Base-by-base conservation (phyloP, 2,797 vertebrate species). In the Champsocephalus gunnari region DNA sequence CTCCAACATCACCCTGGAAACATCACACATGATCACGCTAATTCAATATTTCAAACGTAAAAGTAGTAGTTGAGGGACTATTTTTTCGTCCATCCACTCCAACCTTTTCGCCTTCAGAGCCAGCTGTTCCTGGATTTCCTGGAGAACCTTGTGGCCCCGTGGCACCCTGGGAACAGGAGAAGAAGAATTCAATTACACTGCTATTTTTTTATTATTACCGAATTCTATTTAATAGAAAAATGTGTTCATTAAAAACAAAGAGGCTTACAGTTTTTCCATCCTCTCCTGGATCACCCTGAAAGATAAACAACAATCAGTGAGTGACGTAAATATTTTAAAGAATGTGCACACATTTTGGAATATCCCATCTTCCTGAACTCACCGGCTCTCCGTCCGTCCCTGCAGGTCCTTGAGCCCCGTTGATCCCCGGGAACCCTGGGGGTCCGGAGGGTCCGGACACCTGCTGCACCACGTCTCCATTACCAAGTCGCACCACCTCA, bases 31-130 rank as follows among this genome's bases (percentile, higher is more conserved):
- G 21, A 74, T 54, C 12, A 66, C 0, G 0, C 1, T 9, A 17
- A 54, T 60, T 21, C 9, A 59, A 34, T 32, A 3, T 9, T 19
- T 28, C 6, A 13, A 17, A 53, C 1, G 12, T 2, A 1, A n/a
- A 34, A 10, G 16, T 9, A 51, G 5, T 6, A 34, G 17, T 11
- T 49, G 0, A 68, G 24, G 4, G 44, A 34, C 51, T 3, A 16
- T 34, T 3, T 19, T 28, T 7, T 32, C 48, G 17, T 66, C 5
- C 13, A 9, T 48, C 28, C 11, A 12, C 4, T 10, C 1, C 28
- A n/a, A 98, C 98, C 97, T 99, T 98, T 71, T 96, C 91, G 0
- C 97, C 98, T 92, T 94, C 95, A 45, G 84, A 13, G 3, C 97
- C 97, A 0, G 87, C 0, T 0, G 76, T 88, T 44, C 97, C 98